Percentiles rank a stretch among this genome's conserved stretches.
Conservation (phyloP, 2,113 vertebrate species). For the Seriola quinqueradiata region DNA sequence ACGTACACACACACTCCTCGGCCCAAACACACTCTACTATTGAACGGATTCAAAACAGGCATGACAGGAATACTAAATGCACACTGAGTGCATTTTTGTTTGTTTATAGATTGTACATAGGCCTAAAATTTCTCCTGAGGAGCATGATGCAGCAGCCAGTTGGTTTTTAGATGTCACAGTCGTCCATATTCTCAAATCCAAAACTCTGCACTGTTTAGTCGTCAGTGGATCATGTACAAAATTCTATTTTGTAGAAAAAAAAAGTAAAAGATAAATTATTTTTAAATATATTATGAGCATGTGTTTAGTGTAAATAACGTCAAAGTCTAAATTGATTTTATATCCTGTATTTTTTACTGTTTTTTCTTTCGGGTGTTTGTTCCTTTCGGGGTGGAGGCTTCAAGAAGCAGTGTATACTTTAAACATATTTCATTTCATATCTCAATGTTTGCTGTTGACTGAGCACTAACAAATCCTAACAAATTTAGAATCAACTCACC, state of each 20-base stretch:
- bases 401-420: slow-evolving; percentile 73
- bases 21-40: slow-evolving; percentile 51
- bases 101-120: slow-evolving; percentile 76
- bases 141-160: slow-evolving; percentile 61
- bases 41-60: slow-evolving; percentile 66
- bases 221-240: slow-evolving; percentile 81
- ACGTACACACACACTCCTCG: slow-evolving; percentile 41
- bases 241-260: slow-evolving; percentile 82
- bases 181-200: slow-evolving; percentile 67
- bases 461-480: slow-evolving; percentile 86
- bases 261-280: slow-evolving; percentile 87
- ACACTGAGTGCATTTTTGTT: slow-evolving; percentile 66
- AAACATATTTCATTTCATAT: slow-evolving; percentile 67
- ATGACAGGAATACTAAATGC: slow-evolving; percentile 70
- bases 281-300: slow-evolving; percentile 85
- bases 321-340: slow-evolving; percentile 84
- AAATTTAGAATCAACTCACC: slow-evolving; percentile 58
- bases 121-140: slow-evolving; percentile 38
- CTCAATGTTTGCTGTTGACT: slow-evolving; percentile 56
- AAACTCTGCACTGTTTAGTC: slow-evolving; percentile 75
- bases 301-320: slow-evolving; percentile 86
- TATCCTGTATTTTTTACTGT: slow-evolving; percentile 82
- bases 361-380: slow-evolving; percentile 74
- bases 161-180: slow-evolving; percentile 42
- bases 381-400: slow-evolving; percentile 79